phyloP scores from a whole-genome alignment of 2,888 invertebrate genomes.

The Mactromeris polynyma region DNA sequence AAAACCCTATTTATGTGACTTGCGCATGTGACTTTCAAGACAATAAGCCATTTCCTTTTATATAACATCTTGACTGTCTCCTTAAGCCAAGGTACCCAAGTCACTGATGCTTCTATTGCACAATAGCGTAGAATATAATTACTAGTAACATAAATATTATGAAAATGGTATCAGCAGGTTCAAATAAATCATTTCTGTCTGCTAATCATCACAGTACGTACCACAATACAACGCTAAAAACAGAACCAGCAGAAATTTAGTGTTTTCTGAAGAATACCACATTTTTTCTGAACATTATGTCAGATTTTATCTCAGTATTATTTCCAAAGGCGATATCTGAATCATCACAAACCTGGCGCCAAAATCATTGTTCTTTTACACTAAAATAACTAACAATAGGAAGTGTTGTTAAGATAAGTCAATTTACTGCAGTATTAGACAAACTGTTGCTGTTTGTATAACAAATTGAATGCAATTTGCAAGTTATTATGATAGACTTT shows the following conservation, averaged over 20 bases:
- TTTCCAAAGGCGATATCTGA: conserved; percentile 38
- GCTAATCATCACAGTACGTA: neutral
- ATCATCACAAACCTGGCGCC: conserved; percentile 53
- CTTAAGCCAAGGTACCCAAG: neutral
- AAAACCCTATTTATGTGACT: too few species aligned
- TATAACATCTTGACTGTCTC: neutral
- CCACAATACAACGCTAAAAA: neutral
- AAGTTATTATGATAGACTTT: conserved; percentile 1
- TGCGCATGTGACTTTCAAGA: too few species aligned
- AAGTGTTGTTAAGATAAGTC: conserved; percentile 46
- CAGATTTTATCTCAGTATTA: conserved; percentile 40
- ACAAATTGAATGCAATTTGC: neutral
- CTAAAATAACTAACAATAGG: conserved; percentile 45
- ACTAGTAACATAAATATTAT: conserved; percentile 6
- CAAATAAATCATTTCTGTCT: conserved; percentile 2
- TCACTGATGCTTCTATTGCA: neutral
- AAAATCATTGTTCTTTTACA: conserved; percentile 58
- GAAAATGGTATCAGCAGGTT: neutral
- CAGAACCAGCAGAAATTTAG: neutral
- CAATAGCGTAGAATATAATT: conserved; percentile 1
- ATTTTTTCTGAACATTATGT: conserved; percentile 29
- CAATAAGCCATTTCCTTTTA: neutral
- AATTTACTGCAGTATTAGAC: conserved; percentile 13
- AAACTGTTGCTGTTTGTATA: neutral
- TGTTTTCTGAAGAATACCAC: conserved; percentile 21